Base-by-base conservation (phyloP, 2,113 vertebrate species). In the Platanista minor region DNA sequence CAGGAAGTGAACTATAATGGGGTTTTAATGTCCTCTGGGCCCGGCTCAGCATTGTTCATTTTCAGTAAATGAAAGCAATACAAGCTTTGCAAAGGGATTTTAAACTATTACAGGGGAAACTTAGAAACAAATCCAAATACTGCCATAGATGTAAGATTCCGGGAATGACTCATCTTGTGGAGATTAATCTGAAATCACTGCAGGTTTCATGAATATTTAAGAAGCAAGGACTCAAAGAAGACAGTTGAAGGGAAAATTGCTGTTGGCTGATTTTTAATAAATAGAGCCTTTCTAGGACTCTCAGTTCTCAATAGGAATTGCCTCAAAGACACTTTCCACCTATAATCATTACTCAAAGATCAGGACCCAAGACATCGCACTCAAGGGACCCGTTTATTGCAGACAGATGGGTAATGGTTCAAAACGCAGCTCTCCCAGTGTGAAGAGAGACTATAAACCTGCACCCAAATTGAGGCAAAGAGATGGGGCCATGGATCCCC, bases 21-120 rank as follows among this genome's bases (percentile, higher is more conserved):
- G 83, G 62, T 95, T 97, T 97, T 94, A 97, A 97, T 90, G 90
- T 97, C 97, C 95, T 93, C 49, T 66, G 91, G 89, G 93, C 83
- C 87, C 8, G 29, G 90, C 84, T 96, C 59, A 27, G 91, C 94
- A 97, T 87, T 95, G 92, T 93, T 95, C 94, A 90, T 93, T 97
- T 97, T 97, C 96, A 97, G 96, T 93, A 95, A 97, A 97, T 96
- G 96, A 96, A 96, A 97, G 96, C 90, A 97, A 96, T 87, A 91
- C 62, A 87, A 75, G 94, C 83, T 96, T 96, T 97, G 94, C 96
- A 93, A 89, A 95, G 96, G 92, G 92, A 97, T 96, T 96, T 97
- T 80, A 91, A 96, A 72, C 87, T 75, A 77, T 87, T 69, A 91
- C 17, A 31, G 75, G 59, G 67, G 39, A 96, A 91, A 94, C 54